Evolutionary conservation across 2,113 vertebrate genomes (phyloP), one percentile per base, ranked within the genome.

Genomic region (Ellobius talpinus): DNA sequence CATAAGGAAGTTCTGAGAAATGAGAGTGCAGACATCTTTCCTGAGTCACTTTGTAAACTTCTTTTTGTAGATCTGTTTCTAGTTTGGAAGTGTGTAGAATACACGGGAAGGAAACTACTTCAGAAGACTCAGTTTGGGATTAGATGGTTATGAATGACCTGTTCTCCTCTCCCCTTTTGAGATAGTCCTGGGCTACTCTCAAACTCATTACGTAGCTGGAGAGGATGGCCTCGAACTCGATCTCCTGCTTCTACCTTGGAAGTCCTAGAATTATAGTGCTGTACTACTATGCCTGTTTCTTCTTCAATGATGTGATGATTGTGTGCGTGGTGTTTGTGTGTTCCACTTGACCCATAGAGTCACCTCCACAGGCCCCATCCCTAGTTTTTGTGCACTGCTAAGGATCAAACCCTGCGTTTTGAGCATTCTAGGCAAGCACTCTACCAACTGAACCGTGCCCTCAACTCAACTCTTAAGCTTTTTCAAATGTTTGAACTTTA

Each of bases 401-500:
- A 29, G 19, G 29, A 66, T 47, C 61, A 33, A 86, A 33, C 39
- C 39, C 17, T 19, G 9, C 66, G 61, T 21, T 45, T 86, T 65
- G 82, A 45, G 82, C 17, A 47, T 66, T 47, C 39, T 65, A 65
- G 39, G 26, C 82, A 65, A 85, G 16, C 39, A 31, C 29, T 79
- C 9, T 65, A 31, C 16, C 39, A 65, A 12, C 1, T 39, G 61
- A 85, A 61, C 39, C 3, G 5, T 21, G 39, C 26, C 29, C 39
- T 45, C 61, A 33, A 26, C 82, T 65, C 39, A 85, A 45, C 39
- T 45, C 58, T 73, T 92, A 78, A 55, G 14, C 29, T 82, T 23
- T 26, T 65, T 85, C 45, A 88, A 52, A 76, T 84, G 74, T 88
- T 70, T 88, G 65, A 94, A 68, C 68, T 87, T 91, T 52, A 45